Evolutionary conservation across 2,888 invertebrate species (phyloP), one percentile per base, ranked within the genome.

Genomic region (Cistogaster globosa): DNA sequence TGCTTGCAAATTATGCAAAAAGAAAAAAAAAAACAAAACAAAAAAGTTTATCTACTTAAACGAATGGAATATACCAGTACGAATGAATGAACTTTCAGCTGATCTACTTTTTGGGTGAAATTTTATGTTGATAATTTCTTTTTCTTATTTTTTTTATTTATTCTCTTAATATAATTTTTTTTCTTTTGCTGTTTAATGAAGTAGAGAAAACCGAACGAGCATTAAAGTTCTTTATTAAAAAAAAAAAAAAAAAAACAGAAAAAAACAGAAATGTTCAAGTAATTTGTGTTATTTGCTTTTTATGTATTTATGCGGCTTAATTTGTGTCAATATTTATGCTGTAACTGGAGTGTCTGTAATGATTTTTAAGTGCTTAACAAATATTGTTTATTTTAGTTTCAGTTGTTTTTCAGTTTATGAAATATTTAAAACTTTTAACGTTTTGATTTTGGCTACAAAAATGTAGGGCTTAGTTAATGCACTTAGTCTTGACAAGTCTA

Each of bases 71-170:
- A 68, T 60, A 36, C 48, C 48, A 71, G 63, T 63, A 53, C 60
- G 60, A 72, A 72, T 65, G 67, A 80, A 60, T 80, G 62, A 81
- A 63, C 75, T 62, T 78, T 78, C 20, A 57, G 83, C 71, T 83
- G 74, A 83, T 78, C 83, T 83, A 83, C 83, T 78, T 83, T 74
- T 78, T 83, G 65, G 83, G 83, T 74, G 83, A 83, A 83, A 83
- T 78, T 83, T 83, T 18, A 75, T 81, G 74, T 68, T 81, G 67
- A 68, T 81, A 60, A 58, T 62, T 75, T 68, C 67, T 74, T 72
- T 75, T 76, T 67, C 42, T 53, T 36, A 62, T 42, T 68, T 58
- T 68, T 58, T 60, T 42, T 55, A 26, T 20, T 20, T 58, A 60
- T 36, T 55, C 53, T 71, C n/a, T 76, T 12, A 53, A 62, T 62